Evolutionary conservation across 2,113 vertebrate species (phyloP).

Genomic region (Varanus komodoensis): DNA sequence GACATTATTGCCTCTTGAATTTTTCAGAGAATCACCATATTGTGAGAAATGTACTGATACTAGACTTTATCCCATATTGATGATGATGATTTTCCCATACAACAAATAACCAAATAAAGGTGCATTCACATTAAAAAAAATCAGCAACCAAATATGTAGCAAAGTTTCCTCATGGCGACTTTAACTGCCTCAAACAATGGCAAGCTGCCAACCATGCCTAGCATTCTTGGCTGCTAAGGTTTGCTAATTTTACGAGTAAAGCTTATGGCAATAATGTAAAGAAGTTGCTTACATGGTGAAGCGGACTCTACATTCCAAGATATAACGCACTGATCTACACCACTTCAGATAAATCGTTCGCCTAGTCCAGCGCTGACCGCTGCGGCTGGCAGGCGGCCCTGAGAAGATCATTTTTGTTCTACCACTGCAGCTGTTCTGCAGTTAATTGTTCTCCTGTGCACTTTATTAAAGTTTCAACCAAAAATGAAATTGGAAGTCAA

Average conservation of each 20-base stretch:
- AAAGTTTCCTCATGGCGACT: neutral
- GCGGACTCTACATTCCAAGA: no score
- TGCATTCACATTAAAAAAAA: neutral
- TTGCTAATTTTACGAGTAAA: slow-evolving; percentile 36
- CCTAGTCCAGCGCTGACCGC: neutral
- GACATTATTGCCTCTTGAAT: neutral
- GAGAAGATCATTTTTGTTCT: neutral
- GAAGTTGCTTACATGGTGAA: neutral
- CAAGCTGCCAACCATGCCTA: neutral
- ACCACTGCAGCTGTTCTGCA: neutral
- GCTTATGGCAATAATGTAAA: neutral
- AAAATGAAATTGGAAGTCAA: neutral
- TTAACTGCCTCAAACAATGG: neutral
- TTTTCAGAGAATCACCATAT: neutral
- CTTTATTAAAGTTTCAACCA: neutral
- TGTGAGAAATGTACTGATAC: neutral
- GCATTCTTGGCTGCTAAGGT: neutral
- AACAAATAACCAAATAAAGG: neutral
- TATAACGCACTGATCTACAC: neutral
- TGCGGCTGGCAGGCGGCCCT: neutral
- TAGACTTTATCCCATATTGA: neutral
- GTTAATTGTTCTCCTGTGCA: neutral
- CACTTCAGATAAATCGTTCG: neutral
- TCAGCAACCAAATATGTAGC: neutral
- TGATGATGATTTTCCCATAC: neutral